Conservation (phyloP, 2,888 invertebrate species). For the Rhogogaster chlorosoma region DNA sequence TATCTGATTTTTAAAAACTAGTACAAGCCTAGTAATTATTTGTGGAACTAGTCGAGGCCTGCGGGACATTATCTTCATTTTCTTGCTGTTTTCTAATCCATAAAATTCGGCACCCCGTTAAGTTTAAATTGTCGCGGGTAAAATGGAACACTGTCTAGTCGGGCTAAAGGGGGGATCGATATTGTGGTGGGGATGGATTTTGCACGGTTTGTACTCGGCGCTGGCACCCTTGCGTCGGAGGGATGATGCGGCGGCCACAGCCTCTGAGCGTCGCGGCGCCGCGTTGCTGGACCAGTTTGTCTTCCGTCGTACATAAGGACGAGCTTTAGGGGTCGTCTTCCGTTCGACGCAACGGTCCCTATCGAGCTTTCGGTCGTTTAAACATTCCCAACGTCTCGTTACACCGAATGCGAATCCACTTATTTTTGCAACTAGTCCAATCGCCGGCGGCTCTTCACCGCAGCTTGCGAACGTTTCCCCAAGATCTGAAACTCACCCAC, state of each 20-base stretch:
- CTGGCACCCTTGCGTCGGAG: conserved; percentile 65
- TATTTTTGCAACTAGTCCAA: not conserved
- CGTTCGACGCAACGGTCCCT: conserved; percentile 7
- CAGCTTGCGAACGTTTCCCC: not conserved
- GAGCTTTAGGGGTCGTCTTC: conserved; percentile 28
- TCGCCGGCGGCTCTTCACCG: not conserved
- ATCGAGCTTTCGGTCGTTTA: not conserved
- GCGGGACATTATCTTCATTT: not conserved
- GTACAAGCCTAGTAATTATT: not conserved
- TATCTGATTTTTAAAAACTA: not conserved
- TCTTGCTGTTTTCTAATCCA: too few species aligned
- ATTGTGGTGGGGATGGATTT: conserved; percentile 64
- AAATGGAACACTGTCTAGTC: conserved; percentile 62
- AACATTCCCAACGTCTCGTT: not conserved
- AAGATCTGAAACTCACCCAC: not conserved
- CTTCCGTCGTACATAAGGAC: conserved; percentile 57
- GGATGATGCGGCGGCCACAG: conserved; percentile 63
- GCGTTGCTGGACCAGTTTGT: conserved; percentile 64
- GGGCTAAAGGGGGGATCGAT: conserved; percentile 68
- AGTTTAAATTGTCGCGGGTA: conserved; percentile 59
- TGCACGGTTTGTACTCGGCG: conserved; percentile 50
- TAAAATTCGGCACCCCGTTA: not conserved
- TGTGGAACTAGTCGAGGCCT: not conserved
- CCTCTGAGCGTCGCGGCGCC: conserved; percentile 58
- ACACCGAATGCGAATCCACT: not conserved